Percentiles rank a stretch among this genome's conserved stretches.
phyloP scores from a whole-genome alignment of 2,888 invertebrate genomes.

The Disparrhopalites patrizii region DNA sequence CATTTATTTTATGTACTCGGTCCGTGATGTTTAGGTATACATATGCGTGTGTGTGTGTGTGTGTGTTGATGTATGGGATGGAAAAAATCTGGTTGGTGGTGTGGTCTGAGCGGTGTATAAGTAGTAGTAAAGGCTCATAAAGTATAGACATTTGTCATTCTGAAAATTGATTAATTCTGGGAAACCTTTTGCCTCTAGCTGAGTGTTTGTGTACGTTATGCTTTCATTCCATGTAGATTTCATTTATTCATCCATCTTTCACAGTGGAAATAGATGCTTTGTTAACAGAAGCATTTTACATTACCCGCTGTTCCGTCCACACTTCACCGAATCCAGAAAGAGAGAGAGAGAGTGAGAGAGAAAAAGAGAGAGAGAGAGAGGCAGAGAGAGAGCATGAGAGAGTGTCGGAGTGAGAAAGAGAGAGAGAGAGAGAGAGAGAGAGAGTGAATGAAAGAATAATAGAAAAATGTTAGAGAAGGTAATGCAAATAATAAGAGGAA shows the following conservation, averaged over 20 bases:
- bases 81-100: slow-evolving; percentile 14
- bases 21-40: neutral
- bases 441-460: neutral
- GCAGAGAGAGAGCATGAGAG: no score
- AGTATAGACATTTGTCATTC: slow-evolving; percentile 25
- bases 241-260: slow-evolving; percentile 27
- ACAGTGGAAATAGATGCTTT: slow-evolving; percentile 24
- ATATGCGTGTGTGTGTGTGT: neutral
- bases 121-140: slow-evolving; percentile 21
- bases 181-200: slow-evolving; percentile 26
- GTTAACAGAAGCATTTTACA: slow-evolving; percentile 25
- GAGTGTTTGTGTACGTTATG: slow-evolving; percentile 24
- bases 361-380: neutral
- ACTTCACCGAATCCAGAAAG: no score
- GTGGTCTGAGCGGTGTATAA: no score
- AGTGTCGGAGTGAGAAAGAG: neutral
- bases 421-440: neutral
- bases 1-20: neutral
- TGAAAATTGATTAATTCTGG: slow-evolving; percentile 28
- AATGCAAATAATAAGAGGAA: neutral
- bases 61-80: neutral
- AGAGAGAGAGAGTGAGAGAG: neutral
- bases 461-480: neutral
- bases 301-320: slow-evolving; percentile 19
- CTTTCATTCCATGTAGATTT: slow-evolving; percentile 19